These are phyloP conservation scores for Hylyphantes graminicola DNA, from an alignment of 1,140 invertebrate species.

Conservation along the genomic window DNA sequence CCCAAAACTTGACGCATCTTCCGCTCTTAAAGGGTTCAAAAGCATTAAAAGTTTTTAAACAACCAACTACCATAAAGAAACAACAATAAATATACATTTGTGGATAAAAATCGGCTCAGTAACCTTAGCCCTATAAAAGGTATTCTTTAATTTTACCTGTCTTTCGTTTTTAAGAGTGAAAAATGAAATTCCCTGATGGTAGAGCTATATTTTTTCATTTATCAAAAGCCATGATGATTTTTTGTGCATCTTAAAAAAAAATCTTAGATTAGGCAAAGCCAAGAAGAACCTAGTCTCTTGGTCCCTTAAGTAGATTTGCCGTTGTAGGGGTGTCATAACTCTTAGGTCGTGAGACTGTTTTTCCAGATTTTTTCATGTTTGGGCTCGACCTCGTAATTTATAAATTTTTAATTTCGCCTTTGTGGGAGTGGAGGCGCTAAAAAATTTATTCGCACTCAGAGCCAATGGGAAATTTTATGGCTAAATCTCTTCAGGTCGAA, in stretches of 20 bases:
- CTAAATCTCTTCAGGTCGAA: no score
- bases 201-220: slow-evolving; percentile 55
- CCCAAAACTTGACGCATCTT: slow-evolving; percentile 6
- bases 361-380: no score
- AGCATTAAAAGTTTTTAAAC: slow-evolving; percentile 55
- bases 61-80: slow-evolving; percentile 40
- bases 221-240: slow-evolving; percentile 51
- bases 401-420: no score
- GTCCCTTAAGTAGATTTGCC: slow-evolving; percentile 52
- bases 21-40: slow-evolving; percentile 21
- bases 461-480: no score
- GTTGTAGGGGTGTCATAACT: slow-evolving; percentile 41
- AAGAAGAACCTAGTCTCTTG: slow-evolving; percentile 23
- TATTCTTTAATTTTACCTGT: slow-evolving; percentile 51
- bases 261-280: slow-evolving; percentile 37
- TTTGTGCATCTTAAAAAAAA: slow-evolving; percentile 45
- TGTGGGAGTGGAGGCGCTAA: no score
- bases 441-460: no score
- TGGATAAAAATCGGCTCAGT: slow-evolving; percentile 12
- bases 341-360: no score
- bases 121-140: slow-evolving; percentile 53
- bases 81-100: slow-evolving; percentile 55
- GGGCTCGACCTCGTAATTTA: no score
- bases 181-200: slow-evolving; percentile 27
- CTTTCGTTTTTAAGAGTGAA: slow-evolving; percentile 21